These are phyloP conservation scores for Montipora capitata DNA, from an alignment of 92 coral and sea anemone species.

Conservation along the genomic window DNA sequence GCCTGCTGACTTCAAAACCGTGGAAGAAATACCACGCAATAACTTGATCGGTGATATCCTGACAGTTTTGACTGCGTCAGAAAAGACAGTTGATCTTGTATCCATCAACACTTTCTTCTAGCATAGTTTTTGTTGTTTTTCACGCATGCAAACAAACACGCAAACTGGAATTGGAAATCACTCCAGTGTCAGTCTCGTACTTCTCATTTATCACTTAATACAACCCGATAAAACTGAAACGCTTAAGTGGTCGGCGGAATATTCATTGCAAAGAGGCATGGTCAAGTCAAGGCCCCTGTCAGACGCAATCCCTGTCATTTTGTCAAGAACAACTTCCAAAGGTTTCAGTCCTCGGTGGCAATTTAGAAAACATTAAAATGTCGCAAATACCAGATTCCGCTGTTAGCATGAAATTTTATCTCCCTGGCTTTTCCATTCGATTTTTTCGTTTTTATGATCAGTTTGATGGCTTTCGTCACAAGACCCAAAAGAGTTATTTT, in stretches of 20 bases:
- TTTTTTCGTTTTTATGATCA: too few species aligned
- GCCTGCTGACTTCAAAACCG: background rate
- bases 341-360: background rate
- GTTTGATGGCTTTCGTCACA: background rate
- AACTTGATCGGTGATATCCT: conserved; percentile 18
- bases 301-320: background rate
- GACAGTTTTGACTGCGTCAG: conserved; percentile 41
- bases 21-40: conserved; percentile 16
- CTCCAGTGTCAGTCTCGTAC: background rate
- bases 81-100: conserved; percentile 45
- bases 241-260: too few species aligned
- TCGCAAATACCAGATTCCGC: conserved; percentile 38
- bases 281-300: background rate
- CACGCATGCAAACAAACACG: conserved; percentile 25
- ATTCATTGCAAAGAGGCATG: background rate
- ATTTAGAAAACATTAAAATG: conserved; percentile 49
- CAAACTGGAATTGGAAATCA: background rate
- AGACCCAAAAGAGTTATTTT: background rate
- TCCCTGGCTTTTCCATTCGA: background rate
- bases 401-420: conserved; percentile 29
- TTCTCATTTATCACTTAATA: conserved; percentile 7
- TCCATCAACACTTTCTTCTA: conserved; percentile 57
- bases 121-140: conserved; percentile 63
- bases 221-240: background rate
- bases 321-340: conserved; percentile 7